A percentile compares a stretch with the other conserved stretches of the same genome.
Evolutionary conservation across 2,888 invertebrate genomes (phyloP).

Genomic region (Microctonus aethiopoides): DNA sequence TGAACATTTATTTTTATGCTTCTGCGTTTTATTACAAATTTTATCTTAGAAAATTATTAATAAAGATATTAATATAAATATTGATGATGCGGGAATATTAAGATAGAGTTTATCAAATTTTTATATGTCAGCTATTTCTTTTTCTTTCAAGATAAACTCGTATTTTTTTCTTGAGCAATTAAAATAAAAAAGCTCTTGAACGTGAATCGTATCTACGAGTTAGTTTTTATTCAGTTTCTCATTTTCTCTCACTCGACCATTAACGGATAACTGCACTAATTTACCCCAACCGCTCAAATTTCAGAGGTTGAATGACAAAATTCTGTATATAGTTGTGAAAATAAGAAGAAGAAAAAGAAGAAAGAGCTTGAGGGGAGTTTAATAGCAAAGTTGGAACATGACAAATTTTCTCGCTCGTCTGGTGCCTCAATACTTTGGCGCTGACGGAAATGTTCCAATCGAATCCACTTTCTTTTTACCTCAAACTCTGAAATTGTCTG

Average conservation of each 20-base stretch:
- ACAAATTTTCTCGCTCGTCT: constrained; percentile 1
- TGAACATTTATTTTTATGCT: not conserved
- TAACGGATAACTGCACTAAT: constrained; percentile 18
- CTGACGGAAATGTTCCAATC: constrained; percentile 22
- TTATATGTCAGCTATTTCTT: not conserved
- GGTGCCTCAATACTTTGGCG: not conserved
- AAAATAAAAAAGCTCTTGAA: not conserved
- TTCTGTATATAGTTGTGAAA: constrained; percentile 15
- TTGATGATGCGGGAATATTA: no score
- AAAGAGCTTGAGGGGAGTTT: constrained; percentile 16
- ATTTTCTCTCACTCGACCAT: not conserved
- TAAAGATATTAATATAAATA: no score
- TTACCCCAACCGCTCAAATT: constrained; percentile 12
- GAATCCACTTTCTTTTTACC: constrained; percentile 25
- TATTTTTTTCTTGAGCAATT: not conserved
- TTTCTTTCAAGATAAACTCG: not conserved
- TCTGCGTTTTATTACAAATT: not conserved
- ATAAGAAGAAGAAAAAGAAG: not conserved
- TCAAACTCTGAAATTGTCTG: not conserved
- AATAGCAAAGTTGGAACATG: constrained; percentile 32
- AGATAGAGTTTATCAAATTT: not conserved
- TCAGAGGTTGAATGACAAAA: constrained; percentile 20
- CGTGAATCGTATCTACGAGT: not conserved
- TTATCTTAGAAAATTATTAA: no score
- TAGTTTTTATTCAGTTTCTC: not conserved